Evolutionary conservation across 2,888 invertebrate genomes (phyloP), one percentile per base, ranked within the genome.

Genomic region (Tineola bisselliella): DNA sequence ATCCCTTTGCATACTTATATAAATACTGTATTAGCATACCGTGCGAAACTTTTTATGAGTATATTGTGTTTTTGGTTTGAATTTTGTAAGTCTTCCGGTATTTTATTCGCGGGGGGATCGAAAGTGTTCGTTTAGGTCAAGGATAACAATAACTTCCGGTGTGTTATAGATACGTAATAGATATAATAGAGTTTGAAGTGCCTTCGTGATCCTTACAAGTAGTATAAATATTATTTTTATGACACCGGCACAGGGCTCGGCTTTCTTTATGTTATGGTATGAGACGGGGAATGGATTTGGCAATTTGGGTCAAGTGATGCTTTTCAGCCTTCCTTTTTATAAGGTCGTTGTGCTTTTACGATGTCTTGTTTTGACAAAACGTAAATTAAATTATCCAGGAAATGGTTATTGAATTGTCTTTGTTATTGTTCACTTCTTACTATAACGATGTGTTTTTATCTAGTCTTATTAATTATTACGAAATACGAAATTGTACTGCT

Each of bases 281-380:
- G 48, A 48, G 15, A 54, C 12, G 58, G 3, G 12, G 52, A 64
- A 64, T 62, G 62, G 63, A 62, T 63, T 63, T 58, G 58, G 61
- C 64, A 59, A 64, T 64, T 64, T 63, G 31, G 63, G 64, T 64
- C 63, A 63, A 62, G 63, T 62, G 63, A 61, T 60, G 59, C 44
- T 61, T 63, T 63, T 61, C 62, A 25, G 15, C 38, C 48, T 60
- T 15, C 44, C 48, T 61, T 52, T 60, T 33, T 48, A 61, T 61
- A 58, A 58, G 58, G 58, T 33, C 31, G 58, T 58, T 33, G 15
- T 33, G 33, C 31, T 58, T 58, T 58, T 58, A 58, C 19, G 58
- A 58, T 58, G 58, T 58, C 33, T 58, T 58, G 58, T 58, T 58
- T 33, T 58, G 54, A 54, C 54, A 54, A 54, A 54, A 54, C 54